Conservation (phyloP, 2,113 vertebrate species). For the Caracal caracal region DNA sequence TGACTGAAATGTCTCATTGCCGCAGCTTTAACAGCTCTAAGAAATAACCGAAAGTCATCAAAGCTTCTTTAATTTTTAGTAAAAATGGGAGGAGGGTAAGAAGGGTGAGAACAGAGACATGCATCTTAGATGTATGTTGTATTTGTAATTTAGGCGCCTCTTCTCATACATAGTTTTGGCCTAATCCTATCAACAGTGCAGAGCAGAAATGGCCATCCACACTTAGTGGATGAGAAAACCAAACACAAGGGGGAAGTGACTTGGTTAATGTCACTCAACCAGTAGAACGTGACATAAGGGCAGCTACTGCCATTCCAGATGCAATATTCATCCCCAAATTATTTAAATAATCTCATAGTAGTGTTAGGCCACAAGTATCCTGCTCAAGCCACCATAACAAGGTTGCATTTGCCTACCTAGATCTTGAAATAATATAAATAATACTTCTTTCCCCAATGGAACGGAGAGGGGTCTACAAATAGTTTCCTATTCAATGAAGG, state of each 20-base stretch:
- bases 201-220: background rate
- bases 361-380: background rate
- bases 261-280: background rate
- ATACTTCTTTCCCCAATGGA: background rate
- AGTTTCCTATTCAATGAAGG: background rate
- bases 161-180: background rate
- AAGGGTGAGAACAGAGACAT: background rate
- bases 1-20: no score
- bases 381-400: background rate
- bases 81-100: background rate
- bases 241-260: background rate
- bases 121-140: rapidly evolving
- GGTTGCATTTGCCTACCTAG: background rate
- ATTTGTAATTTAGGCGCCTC: background rate
- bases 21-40: background rate
- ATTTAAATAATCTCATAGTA: background rate
- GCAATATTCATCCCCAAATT: background rate
- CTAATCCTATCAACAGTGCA: background rate
- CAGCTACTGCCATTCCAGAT: background rate
- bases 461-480: background rate
- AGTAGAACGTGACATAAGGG: background rate
- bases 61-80: background rate
- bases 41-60: background rate
- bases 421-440: background rate
- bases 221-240: background rate